phyloP scores from a whole-genome alignment of 2,888 invertebrate genomes.

The Ennomos quercinarius region DNA sequence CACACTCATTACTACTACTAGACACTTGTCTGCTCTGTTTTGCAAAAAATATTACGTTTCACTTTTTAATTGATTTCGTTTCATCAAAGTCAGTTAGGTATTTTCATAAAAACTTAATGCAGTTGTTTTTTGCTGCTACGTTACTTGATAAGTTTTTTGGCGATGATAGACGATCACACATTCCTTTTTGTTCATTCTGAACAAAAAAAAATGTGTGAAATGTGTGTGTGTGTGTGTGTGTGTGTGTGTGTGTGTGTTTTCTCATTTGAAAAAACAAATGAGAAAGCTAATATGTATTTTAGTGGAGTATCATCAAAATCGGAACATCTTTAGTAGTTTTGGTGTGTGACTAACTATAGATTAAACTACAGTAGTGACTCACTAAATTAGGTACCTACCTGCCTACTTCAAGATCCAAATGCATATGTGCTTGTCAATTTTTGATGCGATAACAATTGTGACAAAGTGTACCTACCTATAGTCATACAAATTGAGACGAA shows the following conservation, averaged over 20 bases:
- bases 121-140: too few relatives aligned
- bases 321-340: background rate
- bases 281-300: too few relatives aligned
- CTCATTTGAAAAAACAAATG: too few relatives aligned
- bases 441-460: constrained; percentile 13
- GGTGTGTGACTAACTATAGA: too few relatives aligned
- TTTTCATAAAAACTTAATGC: too few relatives aligned
- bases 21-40: constrained; percentile 7
- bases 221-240: too few relatives aligned
- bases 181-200: too few relatives aligned
- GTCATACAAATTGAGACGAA: constrained; percentile 3
- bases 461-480: background rate
- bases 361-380: constrained; percentile 2
- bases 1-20: constrained; percentile 9
- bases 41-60: constrained; percentile 16
- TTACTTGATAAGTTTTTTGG: too few relatives aligned
- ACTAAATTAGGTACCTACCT: background rate
- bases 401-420: background rate
- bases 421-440: constrained; percentile 12
- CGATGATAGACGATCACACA: too few relatives aligned
- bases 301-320: too few relatives aligned
- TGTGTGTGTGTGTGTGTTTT: too few relatives aligned
- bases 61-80: constrained; percentile 29
- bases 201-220: too few relatives aligned
- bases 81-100: background rate